Base-by-base conservation (phyloP, 2,797 vertebrate species). In the Muraenolepis orangiensis region DNA sequence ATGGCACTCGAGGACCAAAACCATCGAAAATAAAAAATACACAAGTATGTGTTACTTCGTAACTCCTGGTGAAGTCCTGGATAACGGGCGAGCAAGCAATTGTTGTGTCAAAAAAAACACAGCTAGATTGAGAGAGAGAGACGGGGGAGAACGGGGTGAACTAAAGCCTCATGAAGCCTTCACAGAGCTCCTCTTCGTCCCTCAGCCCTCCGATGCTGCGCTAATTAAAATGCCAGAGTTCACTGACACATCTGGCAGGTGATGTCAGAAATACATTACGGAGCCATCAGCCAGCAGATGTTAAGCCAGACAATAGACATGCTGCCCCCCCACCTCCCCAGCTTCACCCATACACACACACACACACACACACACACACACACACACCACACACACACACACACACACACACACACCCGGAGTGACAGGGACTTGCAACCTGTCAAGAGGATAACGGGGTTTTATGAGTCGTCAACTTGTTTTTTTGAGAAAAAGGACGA, bases 201-300 rank as follows among this genome's bases (percentile, higher is more conserved):
- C 6, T 57, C 51, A 57, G 51, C 23, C n/a, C n/a, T 16, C 36
- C 13, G 71, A 71, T 6, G 36, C 57, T 11, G 20, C 29, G 64
- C 8, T 66, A 72, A 72, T 72, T 36, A 66, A 28, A 72, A 66
- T 57, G 71, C 46, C 70, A 28, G 31, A 66, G 71, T 40, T 66
- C 61, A 40, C 61, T 38, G 72, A 73, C 72, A 67, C 34, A 57
- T 18, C n/a, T 38, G 51, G 57, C 32, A 66, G 64, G 72, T 29
- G n/a, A 29, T 66, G 34, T 67, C 26, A 67, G 31, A 73, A 73
- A 29, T 28, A n/a, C 18, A 73, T 73, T 66, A 42, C 16, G 26
- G 61, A 29, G n/a, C 32, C 61, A n/a, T 66, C 72, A 38, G 5
- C 6, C 11, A 18, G 23, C 23, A 73, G 23, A 29, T 66, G 64